phyloP scores from a whole-genome alignment of 2,888 invertebrate genomes.

The Coremacera marginata region DNA sequence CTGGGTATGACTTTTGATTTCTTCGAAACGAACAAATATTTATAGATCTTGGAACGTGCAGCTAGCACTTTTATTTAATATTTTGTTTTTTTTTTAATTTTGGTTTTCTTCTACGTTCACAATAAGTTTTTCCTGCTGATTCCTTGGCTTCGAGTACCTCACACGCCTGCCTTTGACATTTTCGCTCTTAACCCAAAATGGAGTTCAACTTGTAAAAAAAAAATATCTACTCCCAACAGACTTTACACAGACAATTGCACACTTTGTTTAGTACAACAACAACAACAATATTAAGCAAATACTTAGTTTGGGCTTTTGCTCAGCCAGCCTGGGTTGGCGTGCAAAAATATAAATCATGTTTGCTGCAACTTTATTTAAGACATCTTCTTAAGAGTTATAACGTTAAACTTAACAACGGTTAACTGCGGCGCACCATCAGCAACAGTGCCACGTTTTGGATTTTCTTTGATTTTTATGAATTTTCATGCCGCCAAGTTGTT shows the following conservation, averaged over 20 bases:
- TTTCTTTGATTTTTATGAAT: slow-evolving; percentile 30
- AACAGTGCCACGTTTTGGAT: neutral
- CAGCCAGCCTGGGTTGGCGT: slow-evolving; percentile 1
- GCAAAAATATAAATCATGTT: slow-evolving; percentile 40
- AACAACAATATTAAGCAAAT: neutral
- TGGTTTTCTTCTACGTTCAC: neutral
- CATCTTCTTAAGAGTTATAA: slow-evolving; percentile 26
- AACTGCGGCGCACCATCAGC: neutral
- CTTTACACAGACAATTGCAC: neutral
- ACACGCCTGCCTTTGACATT: slow-evolving; percentile 33
- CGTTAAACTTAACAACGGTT: neutral
- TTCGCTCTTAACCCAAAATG: slow-evolving; percentile 34
- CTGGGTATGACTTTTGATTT: slow-evolving; percentile 23
- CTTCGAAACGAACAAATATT: neutral
- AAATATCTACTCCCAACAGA: slow-evolving; percentile 8
- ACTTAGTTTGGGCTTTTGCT: neutral
- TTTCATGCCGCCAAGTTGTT: slow-evolving; percentile 21
- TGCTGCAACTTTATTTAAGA: slow-evolving; percentile 19
- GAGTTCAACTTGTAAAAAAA: slow-evolving; percentile 11
- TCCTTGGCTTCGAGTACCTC: slow-evolving; percentile 2
- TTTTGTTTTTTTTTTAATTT: neutral
- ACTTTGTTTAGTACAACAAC: neutral
- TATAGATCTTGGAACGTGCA: slow-evolving; percentile 14
- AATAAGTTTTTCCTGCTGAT: neutral
- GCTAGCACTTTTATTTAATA: slow-evolving; percentile 21